Evolutionary conservation across 2,113 vertebrate species (phyloP).

Genomic region (Pluvialis apricaria): DNA sequence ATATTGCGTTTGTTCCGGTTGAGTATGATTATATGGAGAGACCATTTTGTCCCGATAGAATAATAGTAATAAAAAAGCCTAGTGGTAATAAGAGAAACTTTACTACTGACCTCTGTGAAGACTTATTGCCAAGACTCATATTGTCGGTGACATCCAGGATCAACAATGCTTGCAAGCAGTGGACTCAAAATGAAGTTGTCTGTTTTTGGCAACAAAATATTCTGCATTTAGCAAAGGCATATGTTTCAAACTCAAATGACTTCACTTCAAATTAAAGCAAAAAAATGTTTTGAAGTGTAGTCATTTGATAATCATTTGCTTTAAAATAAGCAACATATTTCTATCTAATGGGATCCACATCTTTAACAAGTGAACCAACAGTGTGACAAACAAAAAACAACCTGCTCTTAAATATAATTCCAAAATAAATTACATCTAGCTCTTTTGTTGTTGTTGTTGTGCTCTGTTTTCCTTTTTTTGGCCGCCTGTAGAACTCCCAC

Average conservation of each 20-base stretch:
- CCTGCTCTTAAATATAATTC: slow-evolving; percentile 55
- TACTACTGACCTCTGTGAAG: neutral
- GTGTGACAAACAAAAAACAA: slow-evolving; percentile 54
- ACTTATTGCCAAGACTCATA: neutral
- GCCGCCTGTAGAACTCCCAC: slow-evolving; percentile 18
- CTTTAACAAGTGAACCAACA: slow-evolving; percentile 61
- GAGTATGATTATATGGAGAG: neutral
- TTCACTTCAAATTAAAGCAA: slow-evolving; percentile 74
- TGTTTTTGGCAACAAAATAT: slow-evolving; percentile 60
- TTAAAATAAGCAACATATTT: slow-evolving; percentile 73
- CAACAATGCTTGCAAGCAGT: slow-evolving; percentile 38
- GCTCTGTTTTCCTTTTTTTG: slow-evolving; percentile 44
- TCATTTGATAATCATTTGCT: slow-evolving; percentile 75
- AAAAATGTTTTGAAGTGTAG: slow-evolving; percentile 75
- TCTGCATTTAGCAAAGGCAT: slow-evolving; percentile 68
- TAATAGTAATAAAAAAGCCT: neutral
- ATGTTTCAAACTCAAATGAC: slow-evolving; percentile 77
- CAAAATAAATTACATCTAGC: slow-evolving; percentile 31
- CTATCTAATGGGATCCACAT: slow-evolving; percentile 63
- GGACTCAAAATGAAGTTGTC: slow-evolving; percentile 54
- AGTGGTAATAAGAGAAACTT: neutral
- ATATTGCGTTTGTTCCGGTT: neutral
- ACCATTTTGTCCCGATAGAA: neutral
- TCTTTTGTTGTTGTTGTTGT: neutral
- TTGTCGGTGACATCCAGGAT: slow-evolving; percentile 32